Conservation (phyloP, 2,113 vertebrate species). For the Parotia lawesii region DNA sequence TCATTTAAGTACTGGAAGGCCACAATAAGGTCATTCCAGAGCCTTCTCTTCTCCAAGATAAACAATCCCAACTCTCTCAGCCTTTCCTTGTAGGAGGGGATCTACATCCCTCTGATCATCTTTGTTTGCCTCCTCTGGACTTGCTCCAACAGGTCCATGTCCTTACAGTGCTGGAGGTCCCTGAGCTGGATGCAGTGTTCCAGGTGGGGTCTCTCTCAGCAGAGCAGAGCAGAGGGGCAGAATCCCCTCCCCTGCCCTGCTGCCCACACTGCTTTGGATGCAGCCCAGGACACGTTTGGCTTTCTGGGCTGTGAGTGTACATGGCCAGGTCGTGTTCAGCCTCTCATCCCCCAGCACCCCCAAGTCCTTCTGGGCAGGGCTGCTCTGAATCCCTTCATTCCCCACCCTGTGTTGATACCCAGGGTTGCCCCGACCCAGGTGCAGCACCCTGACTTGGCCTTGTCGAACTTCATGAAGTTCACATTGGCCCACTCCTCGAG, state of each 20-base stretch:
- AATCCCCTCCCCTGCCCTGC: background rate
- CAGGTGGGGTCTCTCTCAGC: background rate
- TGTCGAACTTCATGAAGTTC: background rate
- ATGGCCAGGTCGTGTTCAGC: rapidly evolving
- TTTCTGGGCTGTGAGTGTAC: background rate
- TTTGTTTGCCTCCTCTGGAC: background rate
- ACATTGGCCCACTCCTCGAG: background rate
- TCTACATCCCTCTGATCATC: background rate
- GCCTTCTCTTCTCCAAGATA: background rate
- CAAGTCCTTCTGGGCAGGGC: rapidly evolving
- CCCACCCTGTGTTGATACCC: rapidly evolving
- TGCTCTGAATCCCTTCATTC: background rate
- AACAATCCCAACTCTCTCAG: background rate
- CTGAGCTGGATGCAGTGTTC: background rate
- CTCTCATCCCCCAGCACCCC: background rate
- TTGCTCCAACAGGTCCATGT: rapidly evolving
- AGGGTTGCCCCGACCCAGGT: rapidly evolving
- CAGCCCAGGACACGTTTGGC: background rate
- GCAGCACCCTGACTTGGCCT: background rate
- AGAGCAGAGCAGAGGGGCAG: background rate
- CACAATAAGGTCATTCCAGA: background rate
- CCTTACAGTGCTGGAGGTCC: no score
- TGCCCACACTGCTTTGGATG: rapidly evolving
- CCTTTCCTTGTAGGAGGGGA: background rate
- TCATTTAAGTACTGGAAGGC: background rate